Conservation (phyloP, 2,888 invertebrate genomes). For the Dusona sp. region DNA sequence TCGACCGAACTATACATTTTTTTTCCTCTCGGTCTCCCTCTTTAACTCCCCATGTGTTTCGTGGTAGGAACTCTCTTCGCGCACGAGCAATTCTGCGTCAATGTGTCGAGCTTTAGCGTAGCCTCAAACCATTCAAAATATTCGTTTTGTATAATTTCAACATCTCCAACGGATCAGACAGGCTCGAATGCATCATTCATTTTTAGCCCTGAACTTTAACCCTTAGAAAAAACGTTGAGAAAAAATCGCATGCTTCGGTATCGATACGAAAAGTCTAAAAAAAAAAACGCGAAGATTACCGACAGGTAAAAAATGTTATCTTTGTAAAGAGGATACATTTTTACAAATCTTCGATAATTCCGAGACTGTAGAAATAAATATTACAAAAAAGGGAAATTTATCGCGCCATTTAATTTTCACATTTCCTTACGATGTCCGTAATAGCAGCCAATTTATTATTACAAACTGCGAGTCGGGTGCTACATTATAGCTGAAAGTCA, state of each 20-base stretch:
- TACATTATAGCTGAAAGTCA: too few relatives aligned
- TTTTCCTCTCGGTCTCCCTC: background rate
- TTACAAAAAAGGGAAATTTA: background rate
- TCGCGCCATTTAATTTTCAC: background rate
- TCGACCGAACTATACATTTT: constrained; percentile 21
- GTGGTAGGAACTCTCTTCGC: constrained; percentile 29
- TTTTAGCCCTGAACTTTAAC: background rate
- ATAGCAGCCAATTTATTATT: too few relatives aligned
- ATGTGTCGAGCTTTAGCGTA: constrained; percentile 41
- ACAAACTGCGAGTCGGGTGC: too few relatives aligned
- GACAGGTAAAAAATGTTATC: background rate
- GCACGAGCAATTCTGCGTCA: constrained; percentile 46
- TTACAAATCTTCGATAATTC: background rate
- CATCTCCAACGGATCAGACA: background rate
- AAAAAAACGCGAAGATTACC: background rate
- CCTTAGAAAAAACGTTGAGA: background rate
- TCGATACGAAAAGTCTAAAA: background rate
- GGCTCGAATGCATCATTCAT: background rate
- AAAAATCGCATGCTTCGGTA: background rate
- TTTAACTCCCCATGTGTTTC: constrained; percentile 10
- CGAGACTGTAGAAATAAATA: background rate
- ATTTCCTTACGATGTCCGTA: background rate
- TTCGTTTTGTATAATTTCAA: background rate
- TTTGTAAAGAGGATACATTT: background rate
- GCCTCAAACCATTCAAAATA: background rate